These are phyloP conservation scores for Corydoras sp. DNA, from an alignment of 2,113 vertebrate genomes.

Conservation along the genomic window DNA sequence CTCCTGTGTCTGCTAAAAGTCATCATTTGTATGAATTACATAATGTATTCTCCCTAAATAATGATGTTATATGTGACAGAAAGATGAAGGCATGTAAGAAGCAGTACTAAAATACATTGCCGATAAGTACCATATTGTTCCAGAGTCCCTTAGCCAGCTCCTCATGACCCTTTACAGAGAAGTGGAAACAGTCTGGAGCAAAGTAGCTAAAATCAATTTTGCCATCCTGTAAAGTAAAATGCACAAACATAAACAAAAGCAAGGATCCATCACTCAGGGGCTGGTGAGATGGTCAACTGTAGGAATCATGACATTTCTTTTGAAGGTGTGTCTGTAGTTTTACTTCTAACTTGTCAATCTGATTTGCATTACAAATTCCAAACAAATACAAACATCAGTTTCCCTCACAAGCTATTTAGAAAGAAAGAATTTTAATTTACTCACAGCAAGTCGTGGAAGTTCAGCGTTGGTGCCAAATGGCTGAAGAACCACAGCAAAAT, in stretches of 20 bases:
- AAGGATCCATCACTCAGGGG: too few relatives aligned
- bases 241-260: neutral
- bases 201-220: conserved; percentile 51
- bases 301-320: too few relatives aligned
- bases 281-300: too few relatives aligned
- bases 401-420: neutral
- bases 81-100: too few relatives aligned
- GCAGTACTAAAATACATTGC: neutral
- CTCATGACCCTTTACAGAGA: conserved; percentile 59
- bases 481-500: conserved; percentile 60
- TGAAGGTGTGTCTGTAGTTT: too few relatives aligned
- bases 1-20: too few relatives aligned
- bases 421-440: neutral
- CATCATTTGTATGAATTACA: too few relatives aligned
- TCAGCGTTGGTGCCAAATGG: conserved; percentile 44
- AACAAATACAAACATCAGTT: neutral
- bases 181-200: conserved; percentile 58
- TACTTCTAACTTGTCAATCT: too few relatives aligned
- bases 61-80: too few relatives aligned
- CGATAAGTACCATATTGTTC: conserved; percentile 58
- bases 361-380: too few relatives aligned
- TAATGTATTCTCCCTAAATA: too few relatives aligned
- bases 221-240: conserved; percentile 45
- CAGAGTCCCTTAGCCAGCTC: conserved; percentile 55
- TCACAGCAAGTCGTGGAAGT: conserved; percentile 43